A percentile compares a stretch with the other conserved stretches of the same genome.
phyloP scores from a whole-genome alignment of 1,140 invertebrate genomes.

The Achroia grisella region DNA sequence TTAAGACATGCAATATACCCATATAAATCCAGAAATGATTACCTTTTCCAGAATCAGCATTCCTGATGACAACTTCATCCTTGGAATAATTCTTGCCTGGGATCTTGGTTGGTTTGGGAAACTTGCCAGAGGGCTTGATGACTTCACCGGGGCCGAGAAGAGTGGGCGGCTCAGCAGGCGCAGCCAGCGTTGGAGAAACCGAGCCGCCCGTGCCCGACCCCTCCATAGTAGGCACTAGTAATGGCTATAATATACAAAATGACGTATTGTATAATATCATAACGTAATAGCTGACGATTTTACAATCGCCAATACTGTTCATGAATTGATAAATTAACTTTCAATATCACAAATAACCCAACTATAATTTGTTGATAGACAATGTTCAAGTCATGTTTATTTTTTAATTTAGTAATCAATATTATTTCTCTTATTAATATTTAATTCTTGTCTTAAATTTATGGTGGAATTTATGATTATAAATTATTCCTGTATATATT shows the following conservation, averaged over 20 bases:
- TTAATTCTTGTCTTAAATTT: no score
- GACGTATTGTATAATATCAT: no score
- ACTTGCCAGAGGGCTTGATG: constrained; percentile 90
- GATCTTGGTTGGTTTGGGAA: constrained; percentile 89
- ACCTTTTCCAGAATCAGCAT: constrained; percentile 97
- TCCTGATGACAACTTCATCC: constrained; percentile 94
- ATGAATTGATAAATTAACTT: no score
- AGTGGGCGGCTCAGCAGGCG: constrained; percentile 68
- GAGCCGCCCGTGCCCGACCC: constrained; percentile 53
- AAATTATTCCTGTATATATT: no score
- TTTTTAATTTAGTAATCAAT: no score
- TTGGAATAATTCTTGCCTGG: constrained; percentile 94
- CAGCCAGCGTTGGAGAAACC: constrained; percentile 63
- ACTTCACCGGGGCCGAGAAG: constrained; percentile 86
- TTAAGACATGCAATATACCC: neutral
- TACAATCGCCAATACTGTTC: no score
- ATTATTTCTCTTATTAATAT: no score
- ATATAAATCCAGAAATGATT: constrained; percentile 20
- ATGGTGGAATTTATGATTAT: no score
- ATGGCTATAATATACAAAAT: constrained; percentile 32
- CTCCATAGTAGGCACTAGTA: constrained; percentile 65
- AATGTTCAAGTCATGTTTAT: no score
- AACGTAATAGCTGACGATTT: no score
- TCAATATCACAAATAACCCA: no score
- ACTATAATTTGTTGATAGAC: no score